Evolutionary conservation across 2,888 invertebrate species (phyloP).

Genomic region (Heliconius charithonia): DNA sequence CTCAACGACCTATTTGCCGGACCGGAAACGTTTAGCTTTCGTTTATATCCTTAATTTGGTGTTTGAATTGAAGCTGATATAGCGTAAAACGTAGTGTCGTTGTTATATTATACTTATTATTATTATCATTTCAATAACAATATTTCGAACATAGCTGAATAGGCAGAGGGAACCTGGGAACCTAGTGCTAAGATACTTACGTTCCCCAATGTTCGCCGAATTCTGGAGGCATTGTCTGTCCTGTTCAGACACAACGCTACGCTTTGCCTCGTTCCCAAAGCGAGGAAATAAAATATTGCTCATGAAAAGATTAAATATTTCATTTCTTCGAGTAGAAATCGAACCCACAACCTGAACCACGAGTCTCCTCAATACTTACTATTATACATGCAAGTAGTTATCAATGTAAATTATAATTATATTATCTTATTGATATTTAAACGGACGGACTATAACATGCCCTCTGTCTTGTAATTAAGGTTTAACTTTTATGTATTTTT

Average conservation of each 20-base stretch:
- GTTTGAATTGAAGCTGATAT: slow-evolving; percentile 1
- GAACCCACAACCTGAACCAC: neutral
- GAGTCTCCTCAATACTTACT: no score
- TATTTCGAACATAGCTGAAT: no score
- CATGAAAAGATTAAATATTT: neutral
- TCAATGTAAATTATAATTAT: neutral
- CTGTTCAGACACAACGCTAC: no score
- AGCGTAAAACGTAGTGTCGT: neutral
- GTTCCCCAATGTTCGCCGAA: no score
- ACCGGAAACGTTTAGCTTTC: slow-evolving; percentile 14
- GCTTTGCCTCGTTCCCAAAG: no score
- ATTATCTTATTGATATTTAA: neutral
- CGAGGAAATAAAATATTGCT: neutral
- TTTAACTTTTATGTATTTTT: neutral
- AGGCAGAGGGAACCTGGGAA: no score
- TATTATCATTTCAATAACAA: no score
- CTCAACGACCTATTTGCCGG: slow-evolving; percentile 2
- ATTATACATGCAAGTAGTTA: neutral
- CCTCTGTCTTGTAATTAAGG: neutral
- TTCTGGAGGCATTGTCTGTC: no score
- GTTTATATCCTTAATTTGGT: slow-evolving; percentile 1
- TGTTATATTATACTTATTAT: neutral
- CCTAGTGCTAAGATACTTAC: no score
- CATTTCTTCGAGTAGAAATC: neutral
- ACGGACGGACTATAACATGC: no score